Evolutionary conservation across 1,140 invertebrate species (phyloP), one percentile per base, ranked within the genome.

Genomic region (Pseudomyrmex cubaensis): DNA sequence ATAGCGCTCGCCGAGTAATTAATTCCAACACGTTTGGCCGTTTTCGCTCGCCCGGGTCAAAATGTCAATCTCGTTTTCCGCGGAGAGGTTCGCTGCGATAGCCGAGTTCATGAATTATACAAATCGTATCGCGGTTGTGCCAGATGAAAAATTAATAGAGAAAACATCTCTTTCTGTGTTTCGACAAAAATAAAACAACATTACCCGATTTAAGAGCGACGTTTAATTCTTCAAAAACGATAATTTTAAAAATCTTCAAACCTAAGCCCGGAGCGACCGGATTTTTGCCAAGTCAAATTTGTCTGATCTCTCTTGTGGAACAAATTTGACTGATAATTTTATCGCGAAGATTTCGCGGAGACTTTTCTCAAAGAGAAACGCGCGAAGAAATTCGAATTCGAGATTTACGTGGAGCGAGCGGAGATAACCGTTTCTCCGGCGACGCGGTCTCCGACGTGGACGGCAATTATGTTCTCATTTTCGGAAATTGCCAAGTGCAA

Each of bases 11-110:
- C 3, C 66, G 76, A 80, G 52, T 80, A 80, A 80, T 80, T 80
- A 80, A 80, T 80, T 72, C 66, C 66, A 80, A 80, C 70, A 83
- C 85, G 72, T 59, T 50, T 59, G 78, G 35, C 48, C 15, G 62
- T 62, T 74, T 87, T 87, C 85, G 75, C 83, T 86, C 35, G 35
- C 83, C 64, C 54, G 64, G 74, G 72, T 77, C 85, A 76, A 72
- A 35, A 69, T 82, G 70, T 63, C 66, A 74, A 20, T 70, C 78
- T 5, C 59, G 56, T 64, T 70, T 48, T 72, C 20, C 20, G 63
- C 70, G 48, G 44, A 10, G 44, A 66, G 50, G 20, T 52, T 77
- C 44, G 70, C 25, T 20, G 35, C 48, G 52, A 62, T 72, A 20
- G 15, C 15, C 54, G 15, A 5, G 25, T 25, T 1, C 9, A 22